A percentile compares a stretch with the other conserved stretches of the same genome.
These are phyloP conservation scores for Clupea harengus DNA, from an alignment of 2,113 vertebrate genomes.

Conservation along the genomic window DNA sequence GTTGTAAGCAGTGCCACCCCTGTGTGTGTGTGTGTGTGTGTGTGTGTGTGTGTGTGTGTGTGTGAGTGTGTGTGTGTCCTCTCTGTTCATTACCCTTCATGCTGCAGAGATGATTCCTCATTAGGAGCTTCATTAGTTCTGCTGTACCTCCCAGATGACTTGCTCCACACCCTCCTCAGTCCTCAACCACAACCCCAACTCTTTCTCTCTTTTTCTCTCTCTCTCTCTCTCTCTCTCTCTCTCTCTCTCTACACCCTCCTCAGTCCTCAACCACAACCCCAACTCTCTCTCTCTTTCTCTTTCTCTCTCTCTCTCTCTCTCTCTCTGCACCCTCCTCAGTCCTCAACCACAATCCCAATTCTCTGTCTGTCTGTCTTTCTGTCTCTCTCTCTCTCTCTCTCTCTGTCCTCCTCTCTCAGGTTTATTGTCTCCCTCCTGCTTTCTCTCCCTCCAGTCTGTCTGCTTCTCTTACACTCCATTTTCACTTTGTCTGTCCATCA, in stretches of 20 bases:
- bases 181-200: slow-evolving; percentile 13
- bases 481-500: background rate
- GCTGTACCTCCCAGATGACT: slow-evolving; percentile 27
- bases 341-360: too few species aligned
- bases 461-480: background rate
- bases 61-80: slow-evolving; percentile 22
- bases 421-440: background rate
- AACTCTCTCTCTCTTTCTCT: background rate
- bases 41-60: slow-evolving; percentile 29
- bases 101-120: slow-evolving; percentile 60
- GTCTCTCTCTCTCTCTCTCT: background rate
- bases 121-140: slow-evolving; percentile 70
- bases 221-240: background rate
- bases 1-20: background rate
- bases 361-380: background rate
- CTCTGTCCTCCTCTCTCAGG: background rate
- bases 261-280: background rate
- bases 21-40: slow-evolving; percentile 2
- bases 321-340: background rate
- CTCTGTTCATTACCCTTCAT: slow-evolving; percentile 56
- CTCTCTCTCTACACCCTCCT: background rate
- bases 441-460: background rate
- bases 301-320: background rate
- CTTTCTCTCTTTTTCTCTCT: background rate
- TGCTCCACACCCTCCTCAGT: slow-evolving; percentile 42